Percentiles rank a stretch among this genome's conserved stretches.
These are phyloP conservation scores for Jaculus jaculus DNA, from an alignment of 2,113 vertebrate genomes.

Conservation along the genomic window DNA sequence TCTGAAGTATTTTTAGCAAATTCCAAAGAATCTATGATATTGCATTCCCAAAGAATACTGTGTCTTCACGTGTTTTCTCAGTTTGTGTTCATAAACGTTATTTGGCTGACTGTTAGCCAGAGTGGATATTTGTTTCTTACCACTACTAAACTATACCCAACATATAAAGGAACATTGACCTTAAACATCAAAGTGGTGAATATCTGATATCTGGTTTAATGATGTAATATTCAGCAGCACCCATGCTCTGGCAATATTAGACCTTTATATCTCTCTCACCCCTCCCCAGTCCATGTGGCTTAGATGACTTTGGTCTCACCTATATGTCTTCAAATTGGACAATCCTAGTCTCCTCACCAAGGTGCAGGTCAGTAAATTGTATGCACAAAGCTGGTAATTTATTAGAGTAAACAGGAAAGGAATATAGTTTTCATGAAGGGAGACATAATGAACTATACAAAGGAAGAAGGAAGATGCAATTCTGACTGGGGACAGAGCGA, in stretches of 20 bases:
- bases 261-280: background rate
- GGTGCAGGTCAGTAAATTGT: background rate
- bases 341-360: background rate
- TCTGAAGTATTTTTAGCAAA: background rate
- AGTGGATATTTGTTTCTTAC: background rate
- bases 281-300: background rate
- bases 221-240: background rate
- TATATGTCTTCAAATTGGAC: background rate
- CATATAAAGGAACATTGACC: background rate
- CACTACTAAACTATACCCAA: background rate
- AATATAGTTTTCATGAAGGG: background rate
- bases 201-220: background rate
- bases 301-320: background rate
- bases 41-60: background rate
- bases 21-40: accelerated
- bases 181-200: background rate
- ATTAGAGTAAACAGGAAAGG: background rate
- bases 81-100: background rate
- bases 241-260: background rate
- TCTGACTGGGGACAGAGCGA: background rate
- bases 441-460: background rate
- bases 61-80: background rate
- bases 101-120: background rate
- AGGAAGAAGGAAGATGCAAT: background rate
- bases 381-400: background rate